Evolutionary conservation across 1,140 invertebrate genomes (phyloP).

Genomic region (Tribolium castaneum): DNA sequence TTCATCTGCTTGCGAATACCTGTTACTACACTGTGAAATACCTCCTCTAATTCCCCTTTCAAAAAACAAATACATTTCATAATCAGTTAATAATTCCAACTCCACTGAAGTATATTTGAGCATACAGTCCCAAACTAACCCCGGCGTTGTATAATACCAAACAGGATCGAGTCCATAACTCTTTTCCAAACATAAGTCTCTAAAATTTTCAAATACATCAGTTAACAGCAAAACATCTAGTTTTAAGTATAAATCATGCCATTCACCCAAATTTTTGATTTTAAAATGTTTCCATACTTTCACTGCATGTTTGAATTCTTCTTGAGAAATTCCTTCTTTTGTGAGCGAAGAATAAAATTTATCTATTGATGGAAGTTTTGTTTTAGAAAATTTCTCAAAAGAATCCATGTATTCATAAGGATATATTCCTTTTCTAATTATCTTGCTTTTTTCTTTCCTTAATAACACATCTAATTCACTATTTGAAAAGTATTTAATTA

Average conservation of each 20-base stretch:
- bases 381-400: not conserved
- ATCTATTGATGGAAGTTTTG: not conserved
- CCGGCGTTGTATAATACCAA: slow-evolving; percentile 37
- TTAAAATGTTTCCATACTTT: slow-evolving; percentile 6
- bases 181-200: slow-evolving; percentile 19
- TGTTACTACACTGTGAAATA: no score
- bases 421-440: slow-evolving; percentile 18
- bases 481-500: slow-evolving; percentile 42
- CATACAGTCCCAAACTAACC: slow-evolving; percentile 38
- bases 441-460: slow-evolving; percentile 32
- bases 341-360: slow-evolving; percentile 12
- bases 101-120: slow-evolving; percentile 42
- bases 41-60: no score
- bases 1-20: slow-evolving; percentile 17
- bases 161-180: slow-evolving; percentile 31
- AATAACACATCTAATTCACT: slow-evolving; percentile 37
- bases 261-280: not conserved
- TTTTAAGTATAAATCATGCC: not conserved
- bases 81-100: slow-evolving; percentile 8
- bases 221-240: not conserved
- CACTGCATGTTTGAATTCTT: slow-evolving; percentile 3
- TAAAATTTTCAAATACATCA: slow-evolving; percentile 45
- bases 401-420: not conserved
- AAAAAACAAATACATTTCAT: no score
- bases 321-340: slow-evolving; percentile 1